Base-by-base conservation (phyloP, 1,140 invertebrate species). In the Cyrtorhinus lividipennis region DNA sequence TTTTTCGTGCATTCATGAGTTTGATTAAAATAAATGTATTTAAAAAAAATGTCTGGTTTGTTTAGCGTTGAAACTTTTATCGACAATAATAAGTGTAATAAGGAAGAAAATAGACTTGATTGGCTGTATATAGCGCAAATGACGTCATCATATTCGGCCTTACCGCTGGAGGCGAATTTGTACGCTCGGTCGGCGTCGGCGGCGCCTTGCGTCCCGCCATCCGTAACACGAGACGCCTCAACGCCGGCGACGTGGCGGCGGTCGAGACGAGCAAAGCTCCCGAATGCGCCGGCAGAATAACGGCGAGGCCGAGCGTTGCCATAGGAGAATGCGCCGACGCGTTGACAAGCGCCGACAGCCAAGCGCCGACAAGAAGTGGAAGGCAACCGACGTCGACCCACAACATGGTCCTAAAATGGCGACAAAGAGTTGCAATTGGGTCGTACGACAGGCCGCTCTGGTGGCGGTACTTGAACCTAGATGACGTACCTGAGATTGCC, bases 181-280 rank as follows among this genome's bases (percentile, higher is more conserved):
- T 27, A 81, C 83, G 48, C 65, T 84, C 78, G 2, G 81, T 84
- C 65, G 89, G 85, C 13, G 88, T 73, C 13, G 88, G 73, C 18
- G 90, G 88, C 13, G 90, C 81, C 74, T 95, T 93, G 70, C 86
- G 87, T 1, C 91, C 91, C 68, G 89, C 80, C 68, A 89, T 86
- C 64, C 83, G 77, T 46, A 90, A 72, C 15, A 88, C 76, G 2
- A 76, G 73, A 45, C 79, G 74, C 59, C 80, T 77, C 2, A 88
- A 73, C 71, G 86, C 85, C 64, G 83, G 80, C 60, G 84, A 72
- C 2, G 61, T 56, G n/a, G 60, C 45, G 12, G 64, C 64, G 18
- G 56, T 44, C 15, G 61, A 48, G 2, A 59, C 75, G 26, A 91
- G 77, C 22, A 90, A 83, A 67, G 88, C 91, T 1, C 85, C 74